Evolutionary conservation across 2,888 invertebrate genomes (phyloP), one percentile per base, ranked within the genome.

Genomic region (Phrixothrix hirtus): DNA sequence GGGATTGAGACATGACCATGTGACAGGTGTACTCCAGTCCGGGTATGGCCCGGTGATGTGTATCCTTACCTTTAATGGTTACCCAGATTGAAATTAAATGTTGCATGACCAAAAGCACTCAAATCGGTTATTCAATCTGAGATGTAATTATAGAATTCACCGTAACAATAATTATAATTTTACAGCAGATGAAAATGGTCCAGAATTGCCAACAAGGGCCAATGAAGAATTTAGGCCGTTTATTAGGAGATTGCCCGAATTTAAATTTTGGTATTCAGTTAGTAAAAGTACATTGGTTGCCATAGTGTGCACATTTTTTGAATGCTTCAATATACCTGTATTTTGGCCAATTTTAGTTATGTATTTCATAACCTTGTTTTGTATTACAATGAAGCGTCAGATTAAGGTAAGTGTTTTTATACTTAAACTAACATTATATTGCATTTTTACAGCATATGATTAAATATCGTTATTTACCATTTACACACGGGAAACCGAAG

Each of bases 281-380:
- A 88, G 92, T 53, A 96, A 95, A 75, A 95, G 97, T 64, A 95
- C 97, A 27, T 64, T 94, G 7, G 83, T 99, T 65, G 95, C 90
- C 31, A 83, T 93, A 71, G 78, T 86, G 63, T 96, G 95, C 79
- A 99, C 99, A 53, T 92, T 96, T 78, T 96, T 99, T 75, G 95
- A 98, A 71, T 89, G 91, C 68, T 95, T 98, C 78, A 96, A 99
- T 82, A 90, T 99, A 76, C 99, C 99, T 73, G 99, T 99, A 69
- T 99, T 99, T 79, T 99, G 99, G 99, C 99, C 99, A 54, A 99
- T 99, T 70, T 84, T 99, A 75, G 96, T 99, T 69, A 94, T 99
- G 92, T 99, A 99, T 80, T 99, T 99, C 79, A 92, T 99, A 73
- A 95, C 97, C 50, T 81, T 99, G 64, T 94, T 98, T 79, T 92